phyloP scores from a whole-genome alignment of 2,797 vertebrate species.

The Tenualosa ilisha region DNA sequence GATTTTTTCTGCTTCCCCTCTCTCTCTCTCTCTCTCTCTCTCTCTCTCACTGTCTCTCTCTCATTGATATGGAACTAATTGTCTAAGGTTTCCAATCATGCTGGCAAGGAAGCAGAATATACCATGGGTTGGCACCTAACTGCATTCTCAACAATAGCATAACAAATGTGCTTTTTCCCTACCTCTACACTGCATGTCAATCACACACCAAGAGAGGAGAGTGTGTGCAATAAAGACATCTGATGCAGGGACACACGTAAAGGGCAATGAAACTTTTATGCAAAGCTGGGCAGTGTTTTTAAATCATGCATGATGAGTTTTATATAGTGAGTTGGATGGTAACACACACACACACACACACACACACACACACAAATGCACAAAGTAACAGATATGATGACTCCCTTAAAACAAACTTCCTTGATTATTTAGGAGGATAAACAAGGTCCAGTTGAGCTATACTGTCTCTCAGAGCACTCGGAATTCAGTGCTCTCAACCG shows the following conservation, averaged over 20 bases:
- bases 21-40: neutral
- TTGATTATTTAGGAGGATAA: neutral
- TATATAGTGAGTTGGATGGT: neutral
- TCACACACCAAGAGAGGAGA: neutral
- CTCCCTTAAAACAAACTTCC: conserved; percentile 8
- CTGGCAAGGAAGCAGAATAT: neutral
- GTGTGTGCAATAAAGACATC: neutral
- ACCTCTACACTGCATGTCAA: neutral
- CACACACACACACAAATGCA: neutral
- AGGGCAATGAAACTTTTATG: conserved; percentile 44
- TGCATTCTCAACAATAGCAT: neutral
- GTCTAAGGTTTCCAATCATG: neutral
- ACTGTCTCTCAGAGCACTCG: neutral
- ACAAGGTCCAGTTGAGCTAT: neutral
- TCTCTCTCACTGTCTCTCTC: neutral
- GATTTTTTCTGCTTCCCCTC: neutral
- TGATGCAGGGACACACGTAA: neutral
- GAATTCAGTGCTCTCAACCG: neutral
- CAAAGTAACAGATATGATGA: neutral
- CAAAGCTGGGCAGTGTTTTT: conserved; percentile 30
- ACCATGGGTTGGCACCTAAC: neutral
- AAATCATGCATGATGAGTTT: conserved; percentile 45
- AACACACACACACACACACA: conserved; percentile 10
- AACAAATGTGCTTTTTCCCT: neutral
- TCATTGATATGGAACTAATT: neutral